Conservation (phyloP, 2,888 invertebrate species). For the Nasonovia ribisnigri region DNA sequence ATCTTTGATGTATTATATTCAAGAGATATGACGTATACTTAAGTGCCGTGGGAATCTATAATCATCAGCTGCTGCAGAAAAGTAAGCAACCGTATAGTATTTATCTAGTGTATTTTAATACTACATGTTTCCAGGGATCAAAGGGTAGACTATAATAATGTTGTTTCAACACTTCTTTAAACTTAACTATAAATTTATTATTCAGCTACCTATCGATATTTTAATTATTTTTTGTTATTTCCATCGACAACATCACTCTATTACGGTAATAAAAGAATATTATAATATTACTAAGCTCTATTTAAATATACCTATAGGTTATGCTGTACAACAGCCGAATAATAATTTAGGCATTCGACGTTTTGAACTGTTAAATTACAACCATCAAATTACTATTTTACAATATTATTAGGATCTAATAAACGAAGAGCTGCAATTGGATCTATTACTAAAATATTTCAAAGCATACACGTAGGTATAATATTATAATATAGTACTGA, state of each 20-base stretch:
- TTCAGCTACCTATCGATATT: neutral
- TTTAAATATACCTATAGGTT: too few species aligned
- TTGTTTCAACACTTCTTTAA: neutral
- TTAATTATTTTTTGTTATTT: neutral
- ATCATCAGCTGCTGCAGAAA: neutral
- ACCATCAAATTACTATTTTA: neutral
- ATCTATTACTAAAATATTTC: neutral
- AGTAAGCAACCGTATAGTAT: neutral
- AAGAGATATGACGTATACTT: neutral
- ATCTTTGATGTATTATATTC: neutral
- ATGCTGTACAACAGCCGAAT: neutral
- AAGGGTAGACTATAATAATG: neutral
- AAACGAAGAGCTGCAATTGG: neutral
- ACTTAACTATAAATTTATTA: neutral
- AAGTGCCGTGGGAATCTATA: neutral
- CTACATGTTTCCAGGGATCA: neutral
- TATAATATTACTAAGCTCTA: too few species aligned
- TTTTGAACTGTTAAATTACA: neutral
- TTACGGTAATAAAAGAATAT: neutral
- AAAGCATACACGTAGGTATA: too few species aligned
- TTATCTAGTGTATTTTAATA: neutral
- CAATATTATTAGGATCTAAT: neutral
- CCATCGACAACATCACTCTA: too few species aligned
- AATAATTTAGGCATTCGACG: neutral
- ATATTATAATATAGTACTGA: too few species aligned